Base-by-base conservation (phyloP, 2,888 invertebrate species). In the Resseliella maxima region DNA sequence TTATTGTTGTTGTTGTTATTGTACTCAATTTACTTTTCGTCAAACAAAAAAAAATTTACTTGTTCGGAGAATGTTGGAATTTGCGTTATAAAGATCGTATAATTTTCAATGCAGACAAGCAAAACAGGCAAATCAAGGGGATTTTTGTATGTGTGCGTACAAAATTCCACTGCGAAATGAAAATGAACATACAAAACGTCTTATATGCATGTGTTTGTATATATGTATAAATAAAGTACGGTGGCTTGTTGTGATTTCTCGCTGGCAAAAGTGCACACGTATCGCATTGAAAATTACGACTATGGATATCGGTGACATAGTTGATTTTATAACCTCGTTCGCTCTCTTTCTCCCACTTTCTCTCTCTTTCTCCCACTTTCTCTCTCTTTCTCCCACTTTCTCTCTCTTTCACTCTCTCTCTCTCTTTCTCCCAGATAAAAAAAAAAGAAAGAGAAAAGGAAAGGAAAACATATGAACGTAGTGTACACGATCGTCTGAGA, bases 21-120 rank as follows among this genome's bases (percentile, higher is more conserved):
- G 72, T 31, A 31, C 31, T 72, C 72, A 31, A 72, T 72, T 72
- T 72, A 72, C 27, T 24, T 24, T 72, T 72, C 72, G 72, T 72
- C 72, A 72, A 72, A 31, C 31, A 31, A 12, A 72, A n/a, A n/a
- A n/a, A n/a, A n/a, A n/a, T n/a, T n/a, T n/a, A n/a, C 31, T 72
- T 3, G 31, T 31, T 31, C 10, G 46, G 46, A 50, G 27, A 72
- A 72, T 72, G 72, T 72, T 72, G 72, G 72, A 72, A 72, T 72
- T 72, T 31, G 5, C 31, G 35, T 31, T 31, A 27, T 72, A 72
- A 72, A 72, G 31, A 72, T 72, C 15, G 31, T 72, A 31, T 72
- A 10, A 72, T 31, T 72, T 72, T 72, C 12, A 18, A 72, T 72
- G 72, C 72, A 31, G 72, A 72, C 72, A 18, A n/a, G 31, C 10